Evolutionary conservation across 2,888 invertebrate species (phyloP).

Genomic region (Bugula neritina): DNA sequence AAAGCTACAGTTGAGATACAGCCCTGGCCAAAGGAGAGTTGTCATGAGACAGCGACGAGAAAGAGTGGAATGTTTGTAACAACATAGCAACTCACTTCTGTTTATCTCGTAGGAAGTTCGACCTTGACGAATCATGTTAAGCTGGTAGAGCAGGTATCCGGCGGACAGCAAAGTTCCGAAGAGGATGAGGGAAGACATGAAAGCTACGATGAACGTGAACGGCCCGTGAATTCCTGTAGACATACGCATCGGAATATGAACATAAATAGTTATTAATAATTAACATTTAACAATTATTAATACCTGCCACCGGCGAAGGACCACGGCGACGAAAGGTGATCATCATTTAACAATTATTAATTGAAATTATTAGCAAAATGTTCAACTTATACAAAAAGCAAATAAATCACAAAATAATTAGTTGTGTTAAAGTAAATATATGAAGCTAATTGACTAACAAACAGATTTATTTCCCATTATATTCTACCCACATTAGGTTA

Average conservation of each 20-base stretch:
- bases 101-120: constrained; percentile 11
- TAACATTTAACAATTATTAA: too few relatives aligned
- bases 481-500: too few relatives aligned
- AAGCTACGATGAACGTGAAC: constrained; percentile 16
- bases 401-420: background rate
- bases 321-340: too few relatives aligned
- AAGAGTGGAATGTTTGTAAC: background rate
- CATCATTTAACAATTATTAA: too few relatives aligned
- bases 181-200: constrained; percentile 10
- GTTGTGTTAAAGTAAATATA: too few relatives aligned
- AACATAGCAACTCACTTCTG: background rate
- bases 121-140: background rate
- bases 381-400: background rate
- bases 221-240: constrained; percentile 13
- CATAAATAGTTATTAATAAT: too few relatives aligned
- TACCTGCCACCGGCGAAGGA: too few relatives aligned
- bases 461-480: too few relatives aligned
- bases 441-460: too few relatives aligned
- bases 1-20: too few relatives aligned
- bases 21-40: background rate
- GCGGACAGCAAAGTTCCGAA: constrained; percentile 1
- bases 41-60: background rate
- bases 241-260: too few relatives aligned
- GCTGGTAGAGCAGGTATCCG: constrained; percentile 9
- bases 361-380: background rate